These are phyloP conservation scores for Theretra japonica DNA, from an alignment of 2,888 invertebrate species.

Conservation along the genomic window DNA sequence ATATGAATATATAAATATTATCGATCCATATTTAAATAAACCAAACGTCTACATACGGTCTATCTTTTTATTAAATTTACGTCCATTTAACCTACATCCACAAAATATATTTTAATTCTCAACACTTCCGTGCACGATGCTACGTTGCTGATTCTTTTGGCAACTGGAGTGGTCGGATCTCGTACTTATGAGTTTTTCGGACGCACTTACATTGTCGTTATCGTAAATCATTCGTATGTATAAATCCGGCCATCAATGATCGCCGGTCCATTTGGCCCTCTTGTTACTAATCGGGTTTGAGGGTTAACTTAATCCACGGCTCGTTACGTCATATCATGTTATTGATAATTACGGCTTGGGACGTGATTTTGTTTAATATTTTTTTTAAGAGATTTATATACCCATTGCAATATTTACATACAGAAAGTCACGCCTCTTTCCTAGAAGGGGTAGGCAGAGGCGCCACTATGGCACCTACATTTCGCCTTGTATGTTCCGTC, in stretches of 20 bases:
- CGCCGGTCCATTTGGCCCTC: constrained; percentile 41
- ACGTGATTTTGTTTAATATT: too few relatives aligned
- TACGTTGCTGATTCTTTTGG: constrained; percentile 77
- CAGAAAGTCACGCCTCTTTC: too few relatives aligned
- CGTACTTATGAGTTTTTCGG: constrained; percentile 68
- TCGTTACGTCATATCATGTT: not conserved
- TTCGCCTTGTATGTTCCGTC: too few relatives aligned
- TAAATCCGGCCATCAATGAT: constrained; percentile 48
- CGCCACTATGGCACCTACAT: too few relatives aligned
- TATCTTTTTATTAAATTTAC: too few relatives aligned
- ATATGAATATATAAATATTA: too few relatives aligned
- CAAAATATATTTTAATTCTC: constrained; percentile 10
- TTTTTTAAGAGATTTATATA: too few relatives aligned
- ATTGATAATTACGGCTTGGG: too few relatives aligned
- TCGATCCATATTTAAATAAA: too few relatives aligned
- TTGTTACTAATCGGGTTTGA: constrained; percentile 23
- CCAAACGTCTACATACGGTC: too few relatives aligned
- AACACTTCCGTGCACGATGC: constrained; percentile 44
- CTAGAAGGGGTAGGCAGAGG: too few relatives aligned
- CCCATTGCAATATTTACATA: too few relatives aligned
- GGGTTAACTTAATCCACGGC: constrained; percentile 27
- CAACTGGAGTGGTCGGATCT: constrained; percentile 63
- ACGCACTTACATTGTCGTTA: constrained; percentile 67
- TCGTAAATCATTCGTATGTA: constrained; percentile 69
- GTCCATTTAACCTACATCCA: not conserved